Evolutionary conservation across 2,113 vertebrate genomes (phyloP).

Genomic region (Proteles cristata): DNA sequence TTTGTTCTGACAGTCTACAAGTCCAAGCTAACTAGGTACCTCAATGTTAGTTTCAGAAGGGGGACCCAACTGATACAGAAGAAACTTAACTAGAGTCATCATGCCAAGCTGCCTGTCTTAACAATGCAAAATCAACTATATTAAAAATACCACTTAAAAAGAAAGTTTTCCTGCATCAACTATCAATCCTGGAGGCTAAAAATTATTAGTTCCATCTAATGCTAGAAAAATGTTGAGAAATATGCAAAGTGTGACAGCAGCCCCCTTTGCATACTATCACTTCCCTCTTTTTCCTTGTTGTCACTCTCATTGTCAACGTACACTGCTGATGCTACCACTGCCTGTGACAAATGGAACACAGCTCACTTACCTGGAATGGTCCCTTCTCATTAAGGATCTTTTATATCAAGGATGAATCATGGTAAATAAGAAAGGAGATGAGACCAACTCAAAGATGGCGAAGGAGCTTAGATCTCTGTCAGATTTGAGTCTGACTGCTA

Average conservation of each 20-base stretch:
- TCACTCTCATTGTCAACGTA: background rate
- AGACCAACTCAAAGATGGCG: background rate
- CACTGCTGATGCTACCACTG: background rate
- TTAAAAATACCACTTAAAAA: background rate
- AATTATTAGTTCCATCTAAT: background rate
- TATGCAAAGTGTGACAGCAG: background rate
- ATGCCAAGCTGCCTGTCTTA: background rate
- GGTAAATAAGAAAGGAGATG: background rate
- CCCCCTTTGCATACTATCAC: background rate
- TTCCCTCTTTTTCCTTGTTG: background rate
- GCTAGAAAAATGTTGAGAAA: background rate
- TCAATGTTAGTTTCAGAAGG: background rate
- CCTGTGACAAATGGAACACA: background rate
- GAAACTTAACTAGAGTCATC: background rate
- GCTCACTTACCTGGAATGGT: background rate
- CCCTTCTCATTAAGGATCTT: background rate
- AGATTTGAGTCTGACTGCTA: background rate
- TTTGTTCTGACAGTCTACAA: background rate
- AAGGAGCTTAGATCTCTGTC: background rate
- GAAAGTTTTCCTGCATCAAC: background rate
- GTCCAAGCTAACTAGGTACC: background rate
- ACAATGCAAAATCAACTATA: background rate
- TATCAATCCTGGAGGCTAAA: background rate
- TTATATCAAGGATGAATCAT: background rate
- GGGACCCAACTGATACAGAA: background rate